Percentiles rank a stretch among this genome's conserved stretches.
These are phyloP conservation scores for Atta colombica DNA, from an alignment of 1,140 invertebrate species.

Conservation along the genomic window DNA sequence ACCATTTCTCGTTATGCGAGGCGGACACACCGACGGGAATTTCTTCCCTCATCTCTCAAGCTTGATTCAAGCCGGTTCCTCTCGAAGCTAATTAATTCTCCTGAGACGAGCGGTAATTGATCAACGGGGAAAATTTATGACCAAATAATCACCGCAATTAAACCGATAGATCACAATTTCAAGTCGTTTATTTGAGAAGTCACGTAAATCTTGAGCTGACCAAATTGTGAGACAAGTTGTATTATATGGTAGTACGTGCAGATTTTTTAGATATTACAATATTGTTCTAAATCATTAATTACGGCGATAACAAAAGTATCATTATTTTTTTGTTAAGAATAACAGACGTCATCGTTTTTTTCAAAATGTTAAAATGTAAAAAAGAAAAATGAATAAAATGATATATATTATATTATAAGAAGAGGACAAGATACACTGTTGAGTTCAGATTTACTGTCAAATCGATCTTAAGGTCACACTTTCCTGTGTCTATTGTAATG, in stretches of 20 bases:
- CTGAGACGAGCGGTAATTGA: slow-evolving; percentile 34
- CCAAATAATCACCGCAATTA: slow-evolving; percentile 53
- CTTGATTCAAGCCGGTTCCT: neutral
- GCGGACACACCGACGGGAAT: slow-evolving; percentile 2
- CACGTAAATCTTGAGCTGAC: neutral
- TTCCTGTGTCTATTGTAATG: neutral
- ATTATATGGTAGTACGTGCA: neutral
- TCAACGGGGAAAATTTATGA: slow-evolving; percentile 46
- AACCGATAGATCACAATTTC: slow-evolving; percentile 33
- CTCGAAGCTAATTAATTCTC: slow-evolving; percentile 43
- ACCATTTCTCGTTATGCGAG: slow-evolving; percentile 48
- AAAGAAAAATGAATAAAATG: neutral
- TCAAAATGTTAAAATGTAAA: neutral
- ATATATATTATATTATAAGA: neutral
- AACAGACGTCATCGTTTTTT: neutral
- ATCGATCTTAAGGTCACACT: neutral
- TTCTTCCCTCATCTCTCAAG: slow-evolving; percentile 3
- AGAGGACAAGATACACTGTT: neutral
- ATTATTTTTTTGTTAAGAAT: neutral
- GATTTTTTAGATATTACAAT: slow-evolving; percentile 6
- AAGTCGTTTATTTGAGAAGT: slow-evolving; percentile 3
- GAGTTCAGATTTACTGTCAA: neutral
- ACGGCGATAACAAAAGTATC: neutral
- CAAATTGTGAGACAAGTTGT: neutral
- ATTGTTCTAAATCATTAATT: neutral